A percentile compares a stretch with the other conserved stretches of the same genome.
Conservation (phyloP, 2,113 vertebrate species). For the Ginglymostoma cirratum region DNA sequence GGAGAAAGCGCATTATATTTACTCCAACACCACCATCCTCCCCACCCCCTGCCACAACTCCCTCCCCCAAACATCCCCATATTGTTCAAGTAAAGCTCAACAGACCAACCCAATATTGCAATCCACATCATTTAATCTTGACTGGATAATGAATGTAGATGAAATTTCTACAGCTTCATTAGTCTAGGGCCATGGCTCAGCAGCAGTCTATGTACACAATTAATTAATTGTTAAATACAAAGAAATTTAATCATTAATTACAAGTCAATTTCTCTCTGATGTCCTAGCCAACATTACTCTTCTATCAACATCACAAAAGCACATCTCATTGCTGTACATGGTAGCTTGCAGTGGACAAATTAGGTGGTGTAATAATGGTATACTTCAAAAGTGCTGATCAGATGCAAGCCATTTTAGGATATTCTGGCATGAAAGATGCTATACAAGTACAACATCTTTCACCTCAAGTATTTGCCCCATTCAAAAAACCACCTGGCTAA, state of each 20-base stretch:
- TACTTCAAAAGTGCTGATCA: too few relatives aligned
- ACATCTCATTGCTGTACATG: too few relatives aligned
- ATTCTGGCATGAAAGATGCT: background rate
- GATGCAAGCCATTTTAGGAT: background rate
- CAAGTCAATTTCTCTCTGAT: too few relatives aligned
- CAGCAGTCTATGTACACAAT: too few relatives aligned
- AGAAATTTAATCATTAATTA: too few relatives aligned
- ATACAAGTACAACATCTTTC: background rate
- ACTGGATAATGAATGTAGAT: background rate
- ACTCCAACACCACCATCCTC: background rate
- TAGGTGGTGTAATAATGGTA: background rate
- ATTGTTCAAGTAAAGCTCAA: background rate
- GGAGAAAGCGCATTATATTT: background rate
- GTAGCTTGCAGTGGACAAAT: background rate
- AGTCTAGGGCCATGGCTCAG: too few relatives aligned
- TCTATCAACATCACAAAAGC: too few relatives aligned
- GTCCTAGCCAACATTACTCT: too few relatives aligned
- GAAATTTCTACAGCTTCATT: background rate
- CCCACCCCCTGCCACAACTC: too few relatives aligned
- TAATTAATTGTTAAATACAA: too few relatives aligned
- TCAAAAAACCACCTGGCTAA: background rate
- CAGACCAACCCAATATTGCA: background rate
- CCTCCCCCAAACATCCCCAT: background rate
- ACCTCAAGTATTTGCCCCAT: background rate
- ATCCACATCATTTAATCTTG: background rate